Evolutionary conservation across 2,113 vertebrate species (phyloP).

Genomic region (Elephantulus edwardii): DNA sequence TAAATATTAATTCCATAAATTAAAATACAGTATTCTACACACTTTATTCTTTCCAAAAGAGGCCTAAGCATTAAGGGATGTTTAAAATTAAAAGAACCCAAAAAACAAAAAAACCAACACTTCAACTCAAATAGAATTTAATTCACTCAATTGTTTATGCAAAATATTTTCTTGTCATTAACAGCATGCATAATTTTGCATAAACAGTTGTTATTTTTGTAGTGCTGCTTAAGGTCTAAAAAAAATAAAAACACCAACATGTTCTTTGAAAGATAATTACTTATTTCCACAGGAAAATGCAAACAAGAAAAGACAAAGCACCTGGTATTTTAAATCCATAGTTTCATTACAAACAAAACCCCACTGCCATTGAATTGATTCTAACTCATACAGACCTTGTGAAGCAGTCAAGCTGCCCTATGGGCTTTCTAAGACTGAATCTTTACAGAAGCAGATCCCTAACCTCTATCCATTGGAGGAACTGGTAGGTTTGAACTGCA

Average conservation of each 20-base stretch:
- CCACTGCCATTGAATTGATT: too few species aligned
- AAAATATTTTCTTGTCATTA: slow-evolving; percentile 49
- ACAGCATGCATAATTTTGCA: not conserved
- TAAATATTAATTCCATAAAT: slow-evolving; percentile 33
- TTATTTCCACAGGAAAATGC: slow-evolving; percentile 9
- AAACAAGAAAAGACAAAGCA: slow-evolving; percentile 30
- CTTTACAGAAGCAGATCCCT: too few species aligned
- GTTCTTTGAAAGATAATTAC: slow-evolving; percentile 1
- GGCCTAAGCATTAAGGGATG: not conserved
- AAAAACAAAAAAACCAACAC: too few species aligned
- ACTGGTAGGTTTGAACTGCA: not conserved
- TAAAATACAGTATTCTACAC: slow-evolving; percentile 28
- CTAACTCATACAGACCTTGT: too few species aligned
- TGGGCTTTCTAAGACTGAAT: too few species aligned
- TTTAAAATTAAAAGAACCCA: slow-evolving; percentile 13
- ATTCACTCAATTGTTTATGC: slow-evolving; percentile 18
- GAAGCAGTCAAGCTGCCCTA: too few species aligned
- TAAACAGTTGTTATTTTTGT: not conserved
- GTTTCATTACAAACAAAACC: not conserved
- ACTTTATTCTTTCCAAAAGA: slow-evolving; percentile 20
- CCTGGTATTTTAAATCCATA: not conserved
- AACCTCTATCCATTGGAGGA: not conserved
- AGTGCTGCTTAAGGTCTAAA: not conserved
- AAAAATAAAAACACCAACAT: not conserved
- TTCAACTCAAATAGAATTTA: slow-evolving; percentile 29